These are phyloP conservation scores for Agapornis canus DNA, from an alignment of 2,797 vertebrate genomes.

Conservation along the genomic window DNA sequence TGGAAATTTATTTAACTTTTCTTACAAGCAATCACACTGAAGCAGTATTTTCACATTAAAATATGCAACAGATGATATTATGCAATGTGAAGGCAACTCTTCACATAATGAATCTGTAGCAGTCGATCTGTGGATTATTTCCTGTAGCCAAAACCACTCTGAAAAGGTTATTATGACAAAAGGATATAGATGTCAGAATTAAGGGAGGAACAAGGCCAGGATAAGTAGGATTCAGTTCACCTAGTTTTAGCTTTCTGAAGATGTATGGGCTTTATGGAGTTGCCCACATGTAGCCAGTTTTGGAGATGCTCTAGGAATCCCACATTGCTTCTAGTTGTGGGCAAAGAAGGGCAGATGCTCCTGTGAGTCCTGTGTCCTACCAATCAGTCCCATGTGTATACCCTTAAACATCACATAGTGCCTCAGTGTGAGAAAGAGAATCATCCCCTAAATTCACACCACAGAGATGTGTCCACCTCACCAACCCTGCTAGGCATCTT, in stretches of 20 bases:
- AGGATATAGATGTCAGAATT: background rate
- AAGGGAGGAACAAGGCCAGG: background rate
- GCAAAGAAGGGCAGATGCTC: background rate
- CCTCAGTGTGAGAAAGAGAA: background rate
- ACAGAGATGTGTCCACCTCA: background rate
- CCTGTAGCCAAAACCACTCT: background rate
- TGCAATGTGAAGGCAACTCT: background rate
- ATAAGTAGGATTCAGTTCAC: background rate
- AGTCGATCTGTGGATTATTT: background rate
- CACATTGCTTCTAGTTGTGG: background rate
- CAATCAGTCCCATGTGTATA: background rate
- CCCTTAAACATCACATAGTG: background rate
- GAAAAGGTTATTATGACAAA: background rate
- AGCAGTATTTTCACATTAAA: background rate
- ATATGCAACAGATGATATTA: background rate
- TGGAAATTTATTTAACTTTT: background rate
- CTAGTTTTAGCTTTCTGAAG: background rate
- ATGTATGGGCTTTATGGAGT: rapidly evolving
- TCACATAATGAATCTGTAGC: background rate
- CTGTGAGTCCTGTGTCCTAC: background rate
- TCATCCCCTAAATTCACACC: background rate
- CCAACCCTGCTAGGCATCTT: background rate
- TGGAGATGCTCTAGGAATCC: background rate
- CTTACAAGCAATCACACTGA: background rate
- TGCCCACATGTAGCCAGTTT: background rate